Conservation (phyloP, 2,888 invertebrate species). For the Athripsodes cinereus region DNA sequence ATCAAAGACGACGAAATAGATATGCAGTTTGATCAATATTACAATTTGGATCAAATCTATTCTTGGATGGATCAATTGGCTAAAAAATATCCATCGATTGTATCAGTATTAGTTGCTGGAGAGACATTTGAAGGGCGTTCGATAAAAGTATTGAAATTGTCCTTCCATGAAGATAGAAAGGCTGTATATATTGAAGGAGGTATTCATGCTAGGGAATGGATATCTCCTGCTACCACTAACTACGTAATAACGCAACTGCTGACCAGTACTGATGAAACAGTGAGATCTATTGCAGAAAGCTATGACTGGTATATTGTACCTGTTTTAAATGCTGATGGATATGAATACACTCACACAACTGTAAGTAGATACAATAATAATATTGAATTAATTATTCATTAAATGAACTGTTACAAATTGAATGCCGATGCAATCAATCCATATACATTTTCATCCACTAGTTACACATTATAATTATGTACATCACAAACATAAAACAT, state of each 20-base stretch:
- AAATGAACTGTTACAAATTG: too few species aligned
- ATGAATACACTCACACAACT: slow-evolving; percentile 54
- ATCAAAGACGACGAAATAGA: slow-evolving; percentile 17
- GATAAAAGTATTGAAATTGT: slow-evolving; percentile 52
- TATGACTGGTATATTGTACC: slow-evolving; percentile 75
- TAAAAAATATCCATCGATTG: slow-evolving; percentile 43
- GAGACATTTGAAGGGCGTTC: slow-evolving; percentile 52
- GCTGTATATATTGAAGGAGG: slow-evolving; percentile 62
- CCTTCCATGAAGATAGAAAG: slow-evolving; percentile 41
- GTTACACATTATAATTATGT: too few species aligned
- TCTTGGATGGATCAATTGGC: slow-evolving; percentile 52
- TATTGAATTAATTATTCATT: too few species aligned
- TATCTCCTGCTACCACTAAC: slow-evolving; percentile 62
- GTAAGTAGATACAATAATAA: too few species aligned
- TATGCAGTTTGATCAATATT: slow-evolving; percentile 55
- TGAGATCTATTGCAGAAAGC: slow-evolving; percentile 54
- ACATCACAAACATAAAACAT: too few species aligned
- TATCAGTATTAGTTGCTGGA: slow-evolving; percentile 50
- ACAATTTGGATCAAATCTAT: slow-evolving; percentile 53
- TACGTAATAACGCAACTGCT: slow-evolving; percentile 66
- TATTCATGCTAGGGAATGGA: slow-evolving; percentile 67
- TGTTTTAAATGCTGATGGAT: slow-evolving; percentile 69
- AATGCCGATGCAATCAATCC: too few species aligned
- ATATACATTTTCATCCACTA: too few species aligned
- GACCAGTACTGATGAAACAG: slow-evolving; percentile 49